These are phyloP conservation scores for Hyperoodon ampullatus DNA, from an alignment of 2,113 vertebrate genomes.

Conservation along the genomic window DNA sequence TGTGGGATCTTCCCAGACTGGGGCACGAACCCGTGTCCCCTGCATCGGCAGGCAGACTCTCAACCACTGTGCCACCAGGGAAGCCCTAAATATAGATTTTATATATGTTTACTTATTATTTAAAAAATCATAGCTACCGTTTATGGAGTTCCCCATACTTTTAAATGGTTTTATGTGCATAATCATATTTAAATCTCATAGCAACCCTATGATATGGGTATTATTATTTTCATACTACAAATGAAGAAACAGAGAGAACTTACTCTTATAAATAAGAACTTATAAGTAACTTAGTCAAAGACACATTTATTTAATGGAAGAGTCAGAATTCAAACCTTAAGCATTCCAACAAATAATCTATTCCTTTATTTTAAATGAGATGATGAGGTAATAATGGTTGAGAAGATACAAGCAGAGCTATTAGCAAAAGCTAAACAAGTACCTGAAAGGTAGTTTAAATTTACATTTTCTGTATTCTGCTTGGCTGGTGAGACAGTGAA, in stretches of 20 bases:
- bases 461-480: not conserved
- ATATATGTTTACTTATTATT: not conserved
- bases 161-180: not conserved
- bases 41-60: too few relatives aligned
- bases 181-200: conserved; percentile 31
- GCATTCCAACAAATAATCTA: not conserved
- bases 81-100: not conserved
- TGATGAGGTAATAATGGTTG: not conserved
- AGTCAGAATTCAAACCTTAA: not conserved
- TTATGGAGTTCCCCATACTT: not conserved
- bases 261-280: conserved; percentile 2
- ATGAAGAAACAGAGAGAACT: not conserved
- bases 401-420: not conserved
- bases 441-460: not conserved
- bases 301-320: not conserved
- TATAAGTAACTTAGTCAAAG: conserved; percentile 11
- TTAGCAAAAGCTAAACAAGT: not conserved
- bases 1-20: too few relatives aligned
- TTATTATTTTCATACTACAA: conserved; percentile 20
- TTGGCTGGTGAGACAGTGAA: not conserved
- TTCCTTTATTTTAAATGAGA: not conserved
- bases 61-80: too few relatives aligned
- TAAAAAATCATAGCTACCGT: not conserved
- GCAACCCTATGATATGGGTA: not conserved
- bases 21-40: too few relatives aligned